Conservation (phyloP, 53 echinoderm and acorn worm species). For the Arbacia lixula region DNA sequence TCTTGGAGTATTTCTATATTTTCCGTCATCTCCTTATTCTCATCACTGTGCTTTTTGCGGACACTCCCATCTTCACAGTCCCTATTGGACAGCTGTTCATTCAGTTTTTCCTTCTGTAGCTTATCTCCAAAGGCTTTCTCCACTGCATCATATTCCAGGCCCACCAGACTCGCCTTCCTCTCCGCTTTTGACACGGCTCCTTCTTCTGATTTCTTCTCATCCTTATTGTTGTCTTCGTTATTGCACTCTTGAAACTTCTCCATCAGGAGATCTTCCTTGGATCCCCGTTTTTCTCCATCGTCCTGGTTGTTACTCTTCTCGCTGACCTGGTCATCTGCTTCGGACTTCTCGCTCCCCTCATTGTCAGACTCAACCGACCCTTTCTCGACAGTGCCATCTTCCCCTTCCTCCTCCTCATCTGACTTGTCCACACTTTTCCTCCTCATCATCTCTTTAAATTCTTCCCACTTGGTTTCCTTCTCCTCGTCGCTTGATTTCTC, state of each 20-base stretch:
- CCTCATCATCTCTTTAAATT: slow-evolving; percentile 40
- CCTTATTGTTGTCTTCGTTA: slow-evolving; percentile 24
- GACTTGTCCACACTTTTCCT: slow-evolving; percentile 39
- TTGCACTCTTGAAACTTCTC: slow-evolving; percentile 51
- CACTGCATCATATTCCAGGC: slow-evolving; percentile 21
- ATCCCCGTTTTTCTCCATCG: slow-evolving; percentile 43
- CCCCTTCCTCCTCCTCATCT: slow-evolving; percentile 10
- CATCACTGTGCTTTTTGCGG: slow-evolving; percentile 7
- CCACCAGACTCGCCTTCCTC: slow-evolving; percentile 36
- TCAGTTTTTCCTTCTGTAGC: slow-evolving; percentile 73
- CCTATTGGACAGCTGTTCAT: slow-evolving; percentile 48
- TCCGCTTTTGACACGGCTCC: slow-evolving; percentile 30
- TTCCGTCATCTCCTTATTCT: slow-evolving; percentile 33
- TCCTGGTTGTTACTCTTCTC: slow-evolving; percentile 60
- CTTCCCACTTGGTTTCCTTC: slow-evolving; percentile 61
- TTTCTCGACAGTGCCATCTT: slow-evolving; percentile 36
- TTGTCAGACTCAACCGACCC: slow-evolving; percentile 70
- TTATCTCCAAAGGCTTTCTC: slow-evolving; percentile 79
- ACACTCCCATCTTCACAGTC: slow-evolving; percentile 32
- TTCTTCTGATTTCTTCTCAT: slow-evolving; percentile 41
- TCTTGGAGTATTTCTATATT: slow-evolving; percentile 28
- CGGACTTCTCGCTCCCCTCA: slow-evolving; percentile 75
- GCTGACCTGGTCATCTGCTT: slow-evolving; percentile 59
- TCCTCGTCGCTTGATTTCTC: slow-evolving; percentile 75
- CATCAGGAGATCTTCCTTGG: slow-evolving; percentile 43